phyloP scores from a whole-genome alignment of 2,888 invertebrate genomes.

The Esperia sulphurella region DNA sequence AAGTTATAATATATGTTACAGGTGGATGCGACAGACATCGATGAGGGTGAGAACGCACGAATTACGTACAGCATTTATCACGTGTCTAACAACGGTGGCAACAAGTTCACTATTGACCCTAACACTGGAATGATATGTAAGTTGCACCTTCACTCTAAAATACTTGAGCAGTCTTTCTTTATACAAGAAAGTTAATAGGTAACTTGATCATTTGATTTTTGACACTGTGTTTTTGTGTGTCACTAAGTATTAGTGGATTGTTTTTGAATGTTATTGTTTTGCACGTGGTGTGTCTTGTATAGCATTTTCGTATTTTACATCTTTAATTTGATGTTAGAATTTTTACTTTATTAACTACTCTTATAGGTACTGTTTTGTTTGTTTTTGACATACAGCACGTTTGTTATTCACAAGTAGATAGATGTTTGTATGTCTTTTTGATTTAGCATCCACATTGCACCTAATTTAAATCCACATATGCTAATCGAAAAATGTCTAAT shows the following conservation, averaged over 20 bases:
- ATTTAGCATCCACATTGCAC: too few species aligned
- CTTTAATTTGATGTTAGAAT: too few species aligned
- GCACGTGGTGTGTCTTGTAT: neutral
- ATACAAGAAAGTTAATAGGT: neutral
- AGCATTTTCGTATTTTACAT: too few species aligned
- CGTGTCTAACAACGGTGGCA: conserved; percentile 93
- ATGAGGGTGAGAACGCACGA: conserved; percentile 90
- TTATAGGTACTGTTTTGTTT: too few species aligned
- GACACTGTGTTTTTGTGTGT: neutral
- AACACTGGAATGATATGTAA: conserved; percentile 85
- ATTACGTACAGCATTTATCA: conserved; percentile 92
- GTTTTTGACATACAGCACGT: too few species aligned
- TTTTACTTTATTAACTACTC: too few species aligned
- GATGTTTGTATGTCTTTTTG: too few species aligned
- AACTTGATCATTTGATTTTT: neutral
- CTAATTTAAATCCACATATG: too few species aligned
- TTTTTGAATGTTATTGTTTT: neutral
- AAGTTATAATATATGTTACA: conserved; percentile 48
- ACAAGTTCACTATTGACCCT: conserved; percentile 91
- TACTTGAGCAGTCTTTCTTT: neutral
- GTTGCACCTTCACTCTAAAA: conserved; percentile 26
- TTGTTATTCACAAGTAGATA: too few species aligned
- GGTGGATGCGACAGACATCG: conserved; percentile 91
- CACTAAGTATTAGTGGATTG: neutral
- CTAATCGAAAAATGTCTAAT: too few species aligned